Base-by-base conservation (phyloP, 2,888 invertebrate species). In the Glaucopsyche alexis region DNA sequence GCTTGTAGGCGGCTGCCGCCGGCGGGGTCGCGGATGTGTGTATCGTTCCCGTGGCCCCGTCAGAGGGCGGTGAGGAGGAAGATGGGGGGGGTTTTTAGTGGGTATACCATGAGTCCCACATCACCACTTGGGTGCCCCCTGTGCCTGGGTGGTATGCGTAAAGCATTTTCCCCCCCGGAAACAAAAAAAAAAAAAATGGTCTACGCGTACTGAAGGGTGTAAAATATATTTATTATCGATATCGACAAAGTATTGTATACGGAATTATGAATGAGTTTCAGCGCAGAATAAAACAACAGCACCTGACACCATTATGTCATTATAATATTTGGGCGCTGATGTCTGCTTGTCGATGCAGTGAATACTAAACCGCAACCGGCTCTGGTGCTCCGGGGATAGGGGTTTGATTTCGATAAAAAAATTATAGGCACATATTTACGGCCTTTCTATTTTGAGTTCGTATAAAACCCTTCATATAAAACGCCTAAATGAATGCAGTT, bases 281-380 rank as follows among this genome's bases (percentile, higher is more conserved):
- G 82, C 78, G 78, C 79, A 80, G 83, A 81, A 79, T 80, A 83
- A 82, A 86, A 87, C 86, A 88, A 87, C 85, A 84, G 83, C 91
- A 93, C 91, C 92, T 92, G 91, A 90, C 88, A 88, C 90, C 91
- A 90, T 93, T 90, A 90, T 84, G 87, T 90, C 87, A 91, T 92
- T 93, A 93, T 91, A 93, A 93, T 93, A 92, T 93, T 91, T 91
- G 86, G 90, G 87, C 87, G 80, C 87, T 92, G 93, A 90, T 92
- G 90, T 88, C 86, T 89, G 90, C 89, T 91, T 91, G 91, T 89
- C 88, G 90, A 89, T 85, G 90, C 88, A 87, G 89, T 91, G 93
- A 93, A 93, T 93, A 92, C 93, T 75, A 90, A 93, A 91, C 79
- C 79, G 79, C 76, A 29, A 29, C 29, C 29, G 29, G 29, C 79